Base-by-base conservation (phyloP, 2,888 invertebrate species). In the Acanthosepion esculentum region DNA sequence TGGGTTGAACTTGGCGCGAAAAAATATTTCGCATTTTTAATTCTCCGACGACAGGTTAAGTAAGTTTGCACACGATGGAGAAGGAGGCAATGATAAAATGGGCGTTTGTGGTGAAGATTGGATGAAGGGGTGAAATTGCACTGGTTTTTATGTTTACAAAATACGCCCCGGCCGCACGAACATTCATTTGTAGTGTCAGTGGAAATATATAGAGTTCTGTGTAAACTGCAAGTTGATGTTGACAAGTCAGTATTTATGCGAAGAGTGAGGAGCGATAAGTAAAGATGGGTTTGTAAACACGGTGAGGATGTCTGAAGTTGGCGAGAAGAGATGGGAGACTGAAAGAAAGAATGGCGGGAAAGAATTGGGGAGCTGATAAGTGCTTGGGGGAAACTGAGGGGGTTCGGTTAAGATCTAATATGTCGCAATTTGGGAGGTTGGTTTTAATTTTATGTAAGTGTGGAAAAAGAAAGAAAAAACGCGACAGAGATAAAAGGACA, bases 151-250 rank as follows among this genome's bases (percentile, higher is more conserved):
- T 78, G 78, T 78, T 78, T 78, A 78, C 78, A 15, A 78, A 78
- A 78, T 78, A n/a, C n/a, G 78, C 78, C 78, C 78, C 78, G n/a
- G 78, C n/a, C n/a, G n/a, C 78, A 15, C n/a, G 78, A 78, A 78
- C n/a, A 12, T n/a, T 78, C 78, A 78, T 78, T 78, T 78, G 78
- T 78, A 78, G n/a, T 78, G 78, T 33, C 78, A 78, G 78, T n/a
- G 78, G 78, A 78, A 33, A 78, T 78, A 78, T 78, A 78, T 78
- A n/a, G 78, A 33, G n/a, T 78, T 78, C 78, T 33, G 78, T 78
- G n/a, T 78, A n/a, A 78, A 78, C 78, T 78, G 78, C n/a, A 78
- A 78, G 78, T 78, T 78, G 78, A 78, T 78, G 78, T n/a, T 78
- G 78, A 78, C 78, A 78, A 33, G 78, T 15, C 15, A 78, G n/a